phyloP scores from a whole-genome alignment of 2,888 invertebrate species.

The Hypsopygia costalis region DNA sequence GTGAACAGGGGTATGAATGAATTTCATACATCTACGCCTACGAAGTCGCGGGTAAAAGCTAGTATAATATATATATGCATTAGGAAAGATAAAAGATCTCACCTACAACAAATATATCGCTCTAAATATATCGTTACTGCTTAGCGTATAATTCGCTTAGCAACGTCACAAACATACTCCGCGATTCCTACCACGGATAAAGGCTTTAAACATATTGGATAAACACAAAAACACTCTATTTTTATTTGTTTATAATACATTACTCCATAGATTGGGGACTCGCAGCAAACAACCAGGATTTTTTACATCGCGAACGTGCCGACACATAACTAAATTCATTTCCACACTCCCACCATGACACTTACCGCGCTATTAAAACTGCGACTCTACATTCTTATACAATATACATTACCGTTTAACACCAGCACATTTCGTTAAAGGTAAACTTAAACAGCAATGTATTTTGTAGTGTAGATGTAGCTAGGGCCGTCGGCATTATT shows the following conservation, averaged over 20 bases:
- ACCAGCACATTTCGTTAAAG: neutral
- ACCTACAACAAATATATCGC: too few species aligned
- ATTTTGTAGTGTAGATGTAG: too few species aligned
- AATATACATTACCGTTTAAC: slow-evolving; percentile 5
- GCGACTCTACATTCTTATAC: neutral
- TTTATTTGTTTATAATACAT: slow-evolving; percentile 49
- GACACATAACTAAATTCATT: slow-evolving; percentile 41
- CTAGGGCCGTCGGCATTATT: neutral
- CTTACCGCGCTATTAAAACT: neutral
- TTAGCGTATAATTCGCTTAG: too few species aligned
- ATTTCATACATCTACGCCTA: too few species aligned
- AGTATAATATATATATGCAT: too few species aligned
- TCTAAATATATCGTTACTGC: too few species aligned
- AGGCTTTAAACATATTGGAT: slow-evolving; percentile 26
- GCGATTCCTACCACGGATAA: too few species aligned
- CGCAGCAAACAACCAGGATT: slow-evolving; percentile 36
- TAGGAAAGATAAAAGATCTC: too few species aligned
- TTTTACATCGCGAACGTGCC: slow-evolving; percentile 46
- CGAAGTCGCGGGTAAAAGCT: too few species aligned
- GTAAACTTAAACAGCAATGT: neutral
- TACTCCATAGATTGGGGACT: slow-evolving; percentile 34
- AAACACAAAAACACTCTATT: slow-evolving; percentile 37
- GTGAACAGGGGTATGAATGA: too few species aligned
- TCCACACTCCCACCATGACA: slow-evolving; percentile 18
- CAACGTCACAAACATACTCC: too few species aligned